Base-by-base conservation (phyloP, 1,140 invertebrate genomes). In the Heliconius congener region DNA sequence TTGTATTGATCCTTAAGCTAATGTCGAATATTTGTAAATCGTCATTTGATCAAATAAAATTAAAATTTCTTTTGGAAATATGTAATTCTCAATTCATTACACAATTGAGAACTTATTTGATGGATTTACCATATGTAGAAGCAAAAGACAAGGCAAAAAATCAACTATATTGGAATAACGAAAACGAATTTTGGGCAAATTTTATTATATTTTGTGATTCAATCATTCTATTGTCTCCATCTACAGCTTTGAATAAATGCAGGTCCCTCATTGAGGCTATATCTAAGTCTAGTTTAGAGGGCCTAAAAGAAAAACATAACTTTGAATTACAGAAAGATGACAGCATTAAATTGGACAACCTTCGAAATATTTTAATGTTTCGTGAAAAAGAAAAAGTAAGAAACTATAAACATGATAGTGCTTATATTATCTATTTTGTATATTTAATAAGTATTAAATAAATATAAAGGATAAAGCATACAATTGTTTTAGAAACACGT, bases 131-230 rank as follows among this genome's bases (percentile, higher is more conserved):
- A 16, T 93, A 93, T 57, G 80, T 84, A 8, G 79, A 84, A 13
- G 75, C 85, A 8, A 80, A 83, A 13, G 75, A 70, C 46, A 87
- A 87, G 16, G 60, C 81, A 3, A 71, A 84, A 37, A 92, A 92
- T 71, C 86, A 80, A 30, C 78, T 91, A 72, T 95, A 95, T 71
- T 95, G 95, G 95, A 86, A 87, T 11, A 84, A 93, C 74, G 82
- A 85, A 82, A 83, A 84, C 34, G 77, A 82, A 34, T 95, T 95
- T 89, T 95, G 93, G 91, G 72, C 78, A 1, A 91, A 94, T 81
- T 87, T 95, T 39, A 79, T 92, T 18, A 79, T 55, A 72, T 89
- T 93, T 82, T 88, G 82, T 78, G 86, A 91, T 79, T 87, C 74
- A n/a, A 86, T 95, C 13, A 86, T 90, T 23, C 83, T 88, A 27